Evolutionary conservation across 35 echinoderm and acorn worm species (phyloP).

Genomic region (Heliocidaris erythrogramma): DNA sequence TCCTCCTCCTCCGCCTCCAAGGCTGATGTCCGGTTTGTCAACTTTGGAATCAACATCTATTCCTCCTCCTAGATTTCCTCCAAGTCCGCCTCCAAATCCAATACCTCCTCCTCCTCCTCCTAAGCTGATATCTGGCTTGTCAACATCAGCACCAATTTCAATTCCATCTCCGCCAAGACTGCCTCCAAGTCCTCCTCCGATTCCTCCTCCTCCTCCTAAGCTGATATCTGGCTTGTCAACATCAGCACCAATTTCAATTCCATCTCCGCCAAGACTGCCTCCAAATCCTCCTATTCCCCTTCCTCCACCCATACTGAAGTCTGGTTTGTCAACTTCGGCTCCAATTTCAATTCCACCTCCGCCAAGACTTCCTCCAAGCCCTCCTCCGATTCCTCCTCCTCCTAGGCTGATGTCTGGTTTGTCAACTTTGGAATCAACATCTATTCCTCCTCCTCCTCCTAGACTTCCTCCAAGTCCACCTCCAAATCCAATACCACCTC

Average conservation of each 20-base stretch:
- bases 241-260: background rate
- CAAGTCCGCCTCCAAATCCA: background rate
- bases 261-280: conserved; percentile 37
- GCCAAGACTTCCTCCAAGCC: background rate
- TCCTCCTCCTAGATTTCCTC: background rate
- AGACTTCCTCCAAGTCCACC: background rate
- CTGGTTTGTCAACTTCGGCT: conserved; percentile 2
- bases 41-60: background rate
- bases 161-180: conserved; percentile 17
- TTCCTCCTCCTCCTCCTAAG: background rate
- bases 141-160: background rate
- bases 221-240: conserved; percentile 28
- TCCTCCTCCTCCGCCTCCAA: conserved; percentile 41
- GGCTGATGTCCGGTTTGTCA: conserved; percentile 42
- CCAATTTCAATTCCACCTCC: background rate
- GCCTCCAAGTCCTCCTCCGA: background rate
- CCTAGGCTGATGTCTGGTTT: background rate
- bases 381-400: background rate
- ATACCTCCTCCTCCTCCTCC: background rate
- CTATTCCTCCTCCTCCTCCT: conserved; percentile 27
- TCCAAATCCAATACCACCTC: background rate
- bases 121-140: background rate
- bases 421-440: conserved; percentile 23
- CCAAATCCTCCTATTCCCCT: conserved; percentile 43
- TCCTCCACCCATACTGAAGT: conserved; percentile 24